Conservation (phyloP, 2,797 vertebrate genomes). For the Phalanger gymnotis region DNA sequence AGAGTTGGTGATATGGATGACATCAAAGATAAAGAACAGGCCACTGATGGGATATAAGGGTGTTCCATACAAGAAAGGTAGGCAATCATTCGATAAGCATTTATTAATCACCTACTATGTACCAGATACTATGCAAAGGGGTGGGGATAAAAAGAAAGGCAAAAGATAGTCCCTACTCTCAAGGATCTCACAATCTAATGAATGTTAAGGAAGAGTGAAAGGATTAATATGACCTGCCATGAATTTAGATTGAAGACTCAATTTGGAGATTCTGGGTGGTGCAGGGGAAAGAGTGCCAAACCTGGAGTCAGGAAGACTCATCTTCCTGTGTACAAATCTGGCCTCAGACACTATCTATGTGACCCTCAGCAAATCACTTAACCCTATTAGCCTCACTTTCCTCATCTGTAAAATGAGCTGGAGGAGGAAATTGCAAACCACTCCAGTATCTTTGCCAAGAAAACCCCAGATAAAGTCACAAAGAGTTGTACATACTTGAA, state of each 20-base stretch:
- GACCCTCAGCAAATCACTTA: neutral
- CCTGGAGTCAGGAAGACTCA: neutral
- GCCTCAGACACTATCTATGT: neutral
- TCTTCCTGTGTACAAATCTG: neutral
- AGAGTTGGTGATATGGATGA: slow-evolving; percentile 6
- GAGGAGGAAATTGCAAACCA: neutral
- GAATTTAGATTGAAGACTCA: neutral
- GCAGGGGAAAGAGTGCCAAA: neutral
- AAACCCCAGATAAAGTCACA: neutral
- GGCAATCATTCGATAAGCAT: neutral
- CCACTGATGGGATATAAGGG: neutral
- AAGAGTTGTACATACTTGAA: neutral
- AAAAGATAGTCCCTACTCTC: neutral
- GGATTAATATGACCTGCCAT: neutral
- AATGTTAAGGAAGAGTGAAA: neutral
- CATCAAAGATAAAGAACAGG: slow-evolving; percentile 5
- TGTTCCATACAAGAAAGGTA: neutral
- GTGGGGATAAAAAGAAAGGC: neutral
- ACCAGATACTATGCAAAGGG: neutral
- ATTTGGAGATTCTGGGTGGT: neutral
- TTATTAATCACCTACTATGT: neutral
- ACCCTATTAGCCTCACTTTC: neutral
- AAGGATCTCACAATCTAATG: neutral
- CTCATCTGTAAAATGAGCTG: neutral
- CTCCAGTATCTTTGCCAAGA: neutral